Conservation (phyloP, 1,140 invertebrate species). For the Neodiprion fabricii region DNA sequence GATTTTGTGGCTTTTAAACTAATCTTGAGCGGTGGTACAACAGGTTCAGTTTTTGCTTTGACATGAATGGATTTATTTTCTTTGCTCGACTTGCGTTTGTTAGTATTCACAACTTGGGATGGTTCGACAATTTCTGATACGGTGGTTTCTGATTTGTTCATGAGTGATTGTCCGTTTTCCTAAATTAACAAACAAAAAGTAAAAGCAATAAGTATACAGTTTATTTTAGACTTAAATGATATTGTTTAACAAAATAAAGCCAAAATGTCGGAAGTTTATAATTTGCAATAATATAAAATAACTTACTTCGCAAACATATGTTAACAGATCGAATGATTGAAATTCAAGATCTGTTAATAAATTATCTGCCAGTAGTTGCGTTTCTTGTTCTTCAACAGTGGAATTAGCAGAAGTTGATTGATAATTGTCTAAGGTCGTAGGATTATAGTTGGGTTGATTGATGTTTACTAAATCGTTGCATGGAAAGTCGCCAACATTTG, state of each 20-base stretch:
- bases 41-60: not conserved
- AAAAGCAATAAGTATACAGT: not conserved
- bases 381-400: not conserved
- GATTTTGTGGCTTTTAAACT: not conserved
- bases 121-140: not conserved
- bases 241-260: not conserved
- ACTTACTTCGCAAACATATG: slow-evolving; percentile 56
- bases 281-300: not conserved
- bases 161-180: not conserved
- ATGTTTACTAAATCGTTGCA: not conserved
- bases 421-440: not conserved
- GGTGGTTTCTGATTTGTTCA: not conserved
- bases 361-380: not conserved
- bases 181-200: not conserved
- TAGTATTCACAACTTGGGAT: not conserved
- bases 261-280: not conserved
- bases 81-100: not conserved
- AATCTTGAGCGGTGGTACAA: not conserved
- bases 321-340: slow-evolving; percentile 53
- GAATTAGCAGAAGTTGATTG: not conserved
- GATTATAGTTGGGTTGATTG: not conserved
- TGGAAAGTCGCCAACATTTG: not conserved
- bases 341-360: slow-evolving; percentile 20
- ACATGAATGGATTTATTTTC: not conserved
- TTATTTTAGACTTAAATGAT: slow-evolving; percentile 24